phyloP scores from a whole-genome alignment of 2,113 vertebrate genomes.

The Ochotona princeps region DNA sequence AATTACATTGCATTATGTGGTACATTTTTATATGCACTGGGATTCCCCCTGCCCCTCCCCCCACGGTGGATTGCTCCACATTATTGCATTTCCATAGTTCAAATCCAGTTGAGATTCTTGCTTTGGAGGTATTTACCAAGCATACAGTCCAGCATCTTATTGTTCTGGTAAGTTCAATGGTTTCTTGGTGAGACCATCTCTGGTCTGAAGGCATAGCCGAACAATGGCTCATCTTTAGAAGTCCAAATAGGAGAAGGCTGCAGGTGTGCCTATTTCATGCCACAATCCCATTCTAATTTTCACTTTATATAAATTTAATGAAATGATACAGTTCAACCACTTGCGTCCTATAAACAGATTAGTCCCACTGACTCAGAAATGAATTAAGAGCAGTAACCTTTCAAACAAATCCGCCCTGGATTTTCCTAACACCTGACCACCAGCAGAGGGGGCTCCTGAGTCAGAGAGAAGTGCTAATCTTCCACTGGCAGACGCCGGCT shows the following conservation, averaged over 20 bases:
- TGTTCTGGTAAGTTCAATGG: too few species aligned
- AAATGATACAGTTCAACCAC: slow-evolving; percentile 19
- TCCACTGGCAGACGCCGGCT: not conserved
- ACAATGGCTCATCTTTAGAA: slow-evolving; percentile 45
- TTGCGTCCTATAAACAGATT: slow-evolving; percentile 19
- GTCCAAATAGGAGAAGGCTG: not conserved
- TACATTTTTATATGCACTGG: too few species aligned
- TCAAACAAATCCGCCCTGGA: not conserved
- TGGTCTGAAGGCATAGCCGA: too few species aligned
- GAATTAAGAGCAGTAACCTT: not conserved
- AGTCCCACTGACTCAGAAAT: slow-evolving; percentile 44
- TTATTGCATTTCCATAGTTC: too few species aligned
- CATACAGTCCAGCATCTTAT: too few species aligned
- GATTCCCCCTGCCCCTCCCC: too few species aligned
- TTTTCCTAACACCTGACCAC: slow-evolving; percentile 1
- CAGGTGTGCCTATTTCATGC: slow-evolving; percentile 4
- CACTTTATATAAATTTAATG: slow-evolving; percentile 42
- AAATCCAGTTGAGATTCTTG: too few species aligned
- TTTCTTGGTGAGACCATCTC: too few species aligned
- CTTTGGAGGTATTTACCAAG: too few species aligned
- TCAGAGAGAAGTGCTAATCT: not conserved
- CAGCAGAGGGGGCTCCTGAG: slow-evolving; percentile 21
- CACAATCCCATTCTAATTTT: slow-evolving; percentile 46
- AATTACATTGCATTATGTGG: too few species aligned
- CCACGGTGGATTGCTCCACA: too few species aligned